phyloP scores from a whole-genome alignment of 1,140 invertebrate genomes.

The Coelopa frigida region DNA sequence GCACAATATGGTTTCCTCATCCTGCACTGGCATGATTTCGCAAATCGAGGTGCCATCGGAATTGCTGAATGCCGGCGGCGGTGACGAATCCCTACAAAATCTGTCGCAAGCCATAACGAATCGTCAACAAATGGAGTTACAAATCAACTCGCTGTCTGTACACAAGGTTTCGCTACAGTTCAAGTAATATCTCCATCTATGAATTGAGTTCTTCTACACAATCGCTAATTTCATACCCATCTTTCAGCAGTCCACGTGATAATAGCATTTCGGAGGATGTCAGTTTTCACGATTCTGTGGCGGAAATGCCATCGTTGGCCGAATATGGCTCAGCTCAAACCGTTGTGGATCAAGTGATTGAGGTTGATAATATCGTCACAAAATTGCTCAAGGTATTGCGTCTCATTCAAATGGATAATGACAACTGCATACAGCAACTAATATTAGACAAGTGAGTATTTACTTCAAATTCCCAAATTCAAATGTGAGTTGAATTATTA shows the following conservation, averaged over 20 bases:
- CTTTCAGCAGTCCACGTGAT: slow-evolving; percentile 27
- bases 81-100: slow-evolving; percentile 58
- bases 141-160: slow-evolving; percentile 25
- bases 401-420: slow-evolving; percentile 62
- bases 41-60: slow-evolving; percentile 42
- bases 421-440: slow-evolving; percentile 56
- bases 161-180: slow-evolving; percentile 20
- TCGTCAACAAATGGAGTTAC: slow-evolving; percentile 48
- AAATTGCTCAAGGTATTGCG: slow-evolving; percentile 65
- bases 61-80: slow-evolving; percentile 26
- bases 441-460: slow-evolving; percentile 45
- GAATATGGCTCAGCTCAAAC: slow-evolving; percentile 45
- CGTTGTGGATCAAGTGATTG: slow-evolving; percentile 65
- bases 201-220: background rate
- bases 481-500: background rate
- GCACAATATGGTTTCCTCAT: slow-evolving; percentile 62
- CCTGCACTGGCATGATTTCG: slow-evolving; percentile 42
- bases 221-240: no score
- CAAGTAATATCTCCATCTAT: slow-evolving; percentile 17
- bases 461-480: background rate
- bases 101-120: slow-evolving; percentile 57
- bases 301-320: slow-evolving; percentile 44
- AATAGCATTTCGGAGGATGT: slow-evolving; percentile 40
- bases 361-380: slow-evolving; percentile 66
- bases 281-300: slow-evolving; percentile 40